Evolutionary conservation across 2,113 vertebrate species (phyloP).

Genomic region (Propithecus coquereli): DNA sequence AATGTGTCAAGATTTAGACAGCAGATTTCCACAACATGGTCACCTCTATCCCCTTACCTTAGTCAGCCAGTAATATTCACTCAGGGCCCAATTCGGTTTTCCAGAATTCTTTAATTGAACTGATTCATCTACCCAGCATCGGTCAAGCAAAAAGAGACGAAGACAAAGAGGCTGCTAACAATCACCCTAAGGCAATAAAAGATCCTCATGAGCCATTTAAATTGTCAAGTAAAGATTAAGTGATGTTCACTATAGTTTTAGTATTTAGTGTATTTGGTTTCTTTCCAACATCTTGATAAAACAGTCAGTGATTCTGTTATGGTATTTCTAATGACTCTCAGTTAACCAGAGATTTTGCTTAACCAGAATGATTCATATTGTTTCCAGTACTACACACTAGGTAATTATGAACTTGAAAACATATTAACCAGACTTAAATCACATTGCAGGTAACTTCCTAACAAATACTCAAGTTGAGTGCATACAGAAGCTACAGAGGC

Average conservation of each 20-base stretch:
- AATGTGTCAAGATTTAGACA: neutral
- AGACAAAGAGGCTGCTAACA: conserved; percentile 11
- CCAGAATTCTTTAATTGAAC: conserved; percentile 25
- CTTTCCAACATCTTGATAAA: conserved; percentile 35
- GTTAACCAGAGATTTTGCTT: conserved; percentile 23
- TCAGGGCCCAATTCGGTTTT: neutral
- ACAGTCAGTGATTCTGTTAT: neutral
- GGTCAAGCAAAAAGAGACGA: conserved; percentile 12
- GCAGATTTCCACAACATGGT: neutral
- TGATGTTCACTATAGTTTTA: neutral
- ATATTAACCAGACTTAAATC: neutral
- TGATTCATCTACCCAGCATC: neutral
- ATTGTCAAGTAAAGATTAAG: conserved; percentile 18
- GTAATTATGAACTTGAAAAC: neutral
- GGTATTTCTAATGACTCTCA: neutral
- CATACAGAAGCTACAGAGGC: neutral
- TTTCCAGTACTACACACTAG: neutral
- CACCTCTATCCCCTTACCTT: neutral
- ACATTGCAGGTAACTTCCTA: neutral
- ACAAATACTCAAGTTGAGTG: neutral
- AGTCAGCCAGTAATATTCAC: neutral
- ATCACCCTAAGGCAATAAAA: neutral
- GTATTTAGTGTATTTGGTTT: conserved; percentile 19
- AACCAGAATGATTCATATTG: neutral
- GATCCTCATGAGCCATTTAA: conserved; percentile 29